Base-by-base conservation (phyloP, 2,797 vertebrate species). In the Capromys pilorides region DNA sequence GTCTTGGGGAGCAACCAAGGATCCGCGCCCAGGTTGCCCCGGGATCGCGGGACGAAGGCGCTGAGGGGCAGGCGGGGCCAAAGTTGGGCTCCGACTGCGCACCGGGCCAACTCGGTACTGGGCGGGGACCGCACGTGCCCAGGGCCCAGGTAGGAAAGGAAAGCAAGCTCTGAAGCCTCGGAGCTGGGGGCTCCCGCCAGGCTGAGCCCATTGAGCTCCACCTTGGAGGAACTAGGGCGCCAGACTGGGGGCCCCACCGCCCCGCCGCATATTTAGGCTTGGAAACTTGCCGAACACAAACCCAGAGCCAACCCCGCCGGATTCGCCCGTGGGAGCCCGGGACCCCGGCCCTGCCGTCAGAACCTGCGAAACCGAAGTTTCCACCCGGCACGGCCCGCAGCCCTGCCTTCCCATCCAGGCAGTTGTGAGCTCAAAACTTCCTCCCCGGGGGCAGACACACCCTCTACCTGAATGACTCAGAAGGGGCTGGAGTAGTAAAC, bases 391-490 rank as follows among this genome's bases (percentile, higher is more conserved):
- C 18, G 6, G 77, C 19, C n/a, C n/a, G n/a, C n/a, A n/a, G 3
- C 83, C 13, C 59, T 2, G 78, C 67, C 81, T 91, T 93, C 89
- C 93, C 95, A 90, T 88, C 95, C 96, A 0, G 3, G 81, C 94
- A 96, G 91, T 95, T 94, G 96, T 85, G 91, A 96, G 82, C 28
- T 8, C 86, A 92, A 81, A 96, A 97, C 88, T 88, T 93, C 82
- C 94, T 95, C 81, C 11, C 10, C 31, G 41, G 82, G 45, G 54
- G 93, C 85, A 95, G 97, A 97, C 97, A 67, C 98, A 90, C 97
- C 97, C 98, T 97, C 96, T 98, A 98, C 95, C 96, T 96, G 97
- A 98, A 98, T 98, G 98, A 98, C 97, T 98, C 98, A 98, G 97
- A 98, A 92, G 69, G 93, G 88, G 73, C 24, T 66, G 64, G 92